These are phyloP conservation scores for Gymnarchus niloticus DNA, from an alignment of 2,113 vertebrate species.

Conservation along the genomic window DNA sequence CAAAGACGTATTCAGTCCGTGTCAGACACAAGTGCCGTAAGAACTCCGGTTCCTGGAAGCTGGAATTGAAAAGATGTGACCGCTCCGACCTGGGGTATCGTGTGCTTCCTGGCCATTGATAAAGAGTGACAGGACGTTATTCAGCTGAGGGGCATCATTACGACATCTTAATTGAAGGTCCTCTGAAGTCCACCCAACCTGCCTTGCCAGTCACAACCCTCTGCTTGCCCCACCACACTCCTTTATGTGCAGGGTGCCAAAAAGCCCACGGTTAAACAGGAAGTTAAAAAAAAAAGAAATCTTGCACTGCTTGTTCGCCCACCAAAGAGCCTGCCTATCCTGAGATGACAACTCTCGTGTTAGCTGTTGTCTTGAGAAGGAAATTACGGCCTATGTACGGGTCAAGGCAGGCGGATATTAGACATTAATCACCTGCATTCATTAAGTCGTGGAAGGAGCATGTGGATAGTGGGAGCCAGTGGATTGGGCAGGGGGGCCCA, in stretches of 20 bases:
- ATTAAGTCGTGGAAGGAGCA: no score
- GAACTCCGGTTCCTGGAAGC: background rate
- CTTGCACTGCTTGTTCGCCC: background rate
- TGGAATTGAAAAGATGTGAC: background rate
- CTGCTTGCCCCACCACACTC: no score
- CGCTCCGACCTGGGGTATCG: background rate
- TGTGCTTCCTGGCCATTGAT: constrained; percentile 41
- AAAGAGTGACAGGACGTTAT: constrained; percentile 64
- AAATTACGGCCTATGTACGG: background rate
- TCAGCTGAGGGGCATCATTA: constrained; percentile 63
- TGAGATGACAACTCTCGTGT: background rate
- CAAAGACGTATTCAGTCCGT: background rate
- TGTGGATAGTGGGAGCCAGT: background rate
- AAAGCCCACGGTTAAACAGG: background rate
- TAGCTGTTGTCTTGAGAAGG: background rate
- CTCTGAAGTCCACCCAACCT: constrained; percentile 41
- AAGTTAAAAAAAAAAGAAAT: background rate
- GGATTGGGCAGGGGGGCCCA: background rate
- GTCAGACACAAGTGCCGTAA: background rate
- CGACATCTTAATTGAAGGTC: constrained; percentile 47
- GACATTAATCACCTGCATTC: constrained; percentile 9
- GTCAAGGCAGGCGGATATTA: background rate
- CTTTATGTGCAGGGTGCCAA: background rate
- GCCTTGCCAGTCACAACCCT: constrained; percentile 53
- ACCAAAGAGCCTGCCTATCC: background rate